These are phyloP conservation scores for Leptobrachium leishanense DNA, from an alignment of 2,113 vertebrate genomes.

Conservation along the genomic window DNA sequence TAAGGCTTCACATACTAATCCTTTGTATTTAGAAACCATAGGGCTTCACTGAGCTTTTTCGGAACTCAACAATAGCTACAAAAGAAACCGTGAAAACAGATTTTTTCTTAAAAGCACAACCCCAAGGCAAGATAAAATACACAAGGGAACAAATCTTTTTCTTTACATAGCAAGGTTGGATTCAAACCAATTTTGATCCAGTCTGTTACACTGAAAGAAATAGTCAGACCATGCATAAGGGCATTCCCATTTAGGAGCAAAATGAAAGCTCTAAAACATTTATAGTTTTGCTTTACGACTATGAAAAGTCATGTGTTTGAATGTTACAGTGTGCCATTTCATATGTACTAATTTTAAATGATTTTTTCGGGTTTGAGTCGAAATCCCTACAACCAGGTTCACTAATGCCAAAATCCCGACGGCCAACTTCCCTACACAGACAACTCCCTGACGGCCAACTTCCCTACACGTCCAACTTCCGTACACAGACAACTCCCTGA, in stretches of 20 bases:
- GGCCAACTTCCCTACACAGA: too few species aligned
- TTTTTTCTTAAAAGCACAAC: slow-evolving; percentile 23
- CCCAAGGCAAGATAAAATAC: slow-evolving; percentile 41
- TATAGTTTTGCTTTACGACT: slow-evolving; percentile 9
- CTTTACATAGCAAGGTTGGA: slow-evolving; percentile 14
- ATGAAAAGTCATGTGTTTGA: too few species aligned
- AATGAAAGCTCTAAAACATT: slow-evolving; percentile 14
- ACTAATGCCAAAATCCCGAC: too few species aligned
- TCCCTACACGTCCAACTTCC: too few species aligned
- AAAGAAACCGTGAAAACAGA: slow-evolving; percentile 31
- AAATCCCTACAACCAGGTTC: too few species aligned
- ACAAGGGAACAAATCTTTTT: slow-evolving; percentile 23
- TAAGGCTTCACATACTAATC: slow-evolving; percentile 27
- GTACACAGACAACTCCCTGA: too few species aligned
- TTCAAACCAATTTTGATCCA: slow-evolving; percentile 16
- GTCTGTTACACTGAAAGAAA: slow-evolving; percentile 21
- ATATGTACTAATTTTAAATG: too few species aligned
- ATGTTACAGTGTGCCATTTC: too few species aligned
- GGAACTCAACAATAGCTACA: slow-evolving; percentile 31
- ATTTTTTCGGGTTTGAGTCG: too few species aligned
- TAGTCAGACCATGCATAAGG: slow-evolving; percentile 3
- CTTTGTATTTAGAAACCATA: slow-evolving; percentile 41
- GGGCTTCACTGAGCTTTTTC: slow-evolving; percentile 23
- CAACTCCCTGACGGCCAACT: too few species aligned
- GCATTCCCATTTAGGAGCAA: not conserved